Conservation (phyloP, 2,113 vertebrate genomes). For the human region DNA sequence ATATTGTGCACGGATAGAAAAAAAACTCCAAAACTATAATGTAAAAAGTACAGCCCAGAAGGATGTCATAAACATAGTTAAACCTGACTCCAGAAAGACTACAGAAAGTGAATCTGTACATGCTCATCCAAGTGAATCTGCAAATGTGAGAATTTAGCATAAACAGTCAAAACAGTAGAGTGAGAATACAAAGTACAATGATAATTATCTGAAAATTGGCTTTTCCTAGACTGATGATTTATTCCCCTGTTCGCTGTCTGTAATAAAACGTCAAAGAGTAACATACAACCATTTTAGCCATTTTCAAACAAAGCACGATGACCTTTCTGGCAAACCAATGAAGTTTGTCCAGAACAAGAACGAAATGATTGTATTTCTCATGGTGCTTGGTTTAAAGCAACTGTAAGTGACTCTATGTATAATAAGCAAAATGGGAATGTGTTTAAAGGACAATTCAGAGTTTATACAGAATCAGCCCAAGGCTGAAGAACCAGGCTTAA, state of each 20-base stretch:
- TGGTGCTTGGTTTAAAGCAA: background rate
- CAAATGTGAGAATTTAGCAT: background rate
- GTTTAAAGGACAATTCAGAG: background rate
- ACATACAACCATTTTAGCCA: background rate
- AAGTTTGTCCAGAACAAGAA: constrained; percentile 26
- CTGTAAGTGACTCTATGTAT: background rate
- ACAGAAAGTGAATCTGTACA: background rate
- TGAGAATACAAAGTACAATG: background rate
- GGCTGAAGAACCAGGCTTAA: background rate
- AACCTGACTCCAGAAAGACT: background rate
- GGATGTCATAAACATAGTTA: background rate
- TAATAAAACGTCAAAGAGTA: constrained; percentile 39
- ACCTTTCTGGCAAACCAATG: constrained; percentile 28
- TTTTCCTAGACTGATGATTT: constrained; percentile 41
- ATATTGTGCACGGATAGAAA: background rate
- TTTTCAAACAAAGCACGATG: background rate
- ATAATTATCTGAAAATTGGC: constrained; percentile 52
- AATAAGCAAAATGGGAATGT: background rate
- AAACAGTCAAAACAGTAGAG: constrained; percentile 1
- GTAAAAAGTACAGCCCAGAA: background rate
- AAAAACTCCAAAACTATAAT: background rate
- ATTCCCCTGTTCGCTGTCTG: background rate
- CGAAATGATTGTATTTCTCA: background rate
- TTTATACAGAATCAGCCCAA: background rate
- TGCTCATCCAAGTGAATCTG: constrained; percentile 7